These are phyloP conservation scores for Polyommatus icarus DNA, from an alignment of 2,888 invertebrate species.

Conservation along the genomic window DNA sequence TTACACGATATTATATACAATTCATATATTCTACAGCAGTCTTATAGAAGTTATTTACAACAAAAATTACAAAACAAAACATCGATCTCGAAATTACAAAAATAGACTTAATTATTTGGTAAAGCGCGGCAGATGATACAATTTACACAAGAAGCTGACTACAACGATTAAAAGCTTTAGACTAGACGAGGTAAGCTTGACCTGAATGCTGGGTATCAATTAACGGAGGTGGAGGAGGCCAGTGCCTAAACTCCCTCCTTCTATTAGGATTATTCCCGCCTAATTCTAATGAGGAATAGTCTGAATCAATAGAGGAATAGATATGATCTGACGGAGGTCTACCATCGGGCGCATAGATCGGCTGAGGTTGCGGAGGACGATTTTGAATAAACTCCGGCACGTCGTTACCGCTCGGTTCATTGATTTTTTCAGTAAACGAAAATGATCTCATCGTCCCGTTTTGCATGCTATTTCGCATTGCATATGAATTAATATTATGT, in stretches of 20 bases:
- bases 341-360: constrained; percentile 77
- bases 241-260: constrained; percentile 70
- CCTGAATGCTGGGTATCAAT: constrained; percentile 71
- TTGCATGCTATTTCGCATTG: constrained; percentile 83
- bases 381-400: constrained; percentile 80
- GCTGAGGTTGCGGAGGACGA: constrained; percentile 63
- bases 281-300: constrained; percentile 90
- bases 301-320: constrained; percentile 94
- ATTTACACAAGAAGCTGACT: constrained; percentile 75
- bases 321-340: constrained; percentile 93
- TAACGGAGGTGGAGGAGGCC: constrained; percentile 72
- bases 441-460: constrained; percentile 82
- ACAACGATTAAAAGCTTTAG: constrained; percentile 61
- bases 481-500: constrained; percentile 91
- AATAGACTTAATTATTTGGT: constrained; percentile 79
- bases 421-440: constrained; percentile 78
- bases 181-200: constrained; percentile 78
- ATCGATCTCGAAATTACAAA: constrained; percentile 71
- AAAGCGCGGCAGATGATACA: constrained; percentile 74
- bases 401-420: constrained; percentile 78
- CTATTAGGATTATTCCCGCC: constrained; percentile 74
- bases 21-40: constrained; percentile 79
- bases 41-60: constrained; percentile 80
- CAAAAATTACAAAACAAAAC: constrained; percentile 63
- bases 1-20: constrained; percentile 78